Evolutionary conservation across 2,888 invertebrate genomes (phyloP).

Genomic region (Lithophane ornitopus): DNA sequence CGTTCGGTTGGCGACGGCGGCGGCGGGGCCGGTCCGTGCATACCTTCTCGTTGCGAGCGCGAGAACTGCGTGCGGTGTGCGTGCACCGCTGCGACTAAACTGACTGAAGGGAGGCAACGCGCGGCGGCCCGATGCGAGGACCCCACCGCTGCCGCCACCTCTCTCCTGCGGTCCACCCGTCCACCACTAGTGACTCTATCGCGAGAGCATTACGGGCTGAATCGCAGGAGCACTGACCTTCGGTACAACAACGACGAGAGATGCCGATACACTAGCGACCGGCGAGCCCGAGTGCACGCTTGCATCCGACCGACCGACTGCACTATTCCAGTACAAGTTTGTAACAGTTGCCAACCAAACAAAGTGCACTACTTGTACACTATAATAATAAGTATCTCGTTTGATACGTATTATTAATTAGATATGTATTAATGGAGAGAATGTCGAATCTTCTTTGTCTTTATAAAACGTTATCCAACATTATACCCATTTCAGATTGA

Average conservation of each 20-base stretch:
- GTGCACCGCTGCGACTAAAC: conserved; percentile 90
- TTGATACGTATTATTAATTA: conserved; percentile 32
- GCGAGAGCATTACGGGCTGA: conserved; percentile 86
- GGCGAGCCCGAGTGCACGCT: conserved; percentile 75
- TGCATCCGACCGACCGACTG: conserved; percentile 78
- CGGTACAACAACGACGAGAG: conserved; percentile 76
- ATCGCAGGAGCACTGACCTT: conserved; percentile 88
- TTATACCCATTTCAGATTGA: conserved; percentile 12
- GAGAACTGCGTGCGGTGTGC: conserved; percentile 91
- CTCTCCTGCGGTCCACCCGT: conserved; percentile 83
- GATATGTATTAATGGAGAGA: neutral
- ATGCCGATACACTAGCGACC: conserved; percentile 71
- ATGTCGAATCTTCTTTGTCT: conserved; percentile 8
- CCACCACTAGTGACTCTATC: conserved; percentile 86
- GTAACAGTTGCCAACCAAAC: conserved; percentile 64
- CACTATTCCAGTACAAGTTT: conserved; percentile 74
- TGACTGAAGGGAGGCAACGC: conserved; percentile 83
- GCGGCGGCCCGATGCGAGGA: conserved; percentile 80
- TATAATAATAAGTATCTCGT: too few relatives aligned
- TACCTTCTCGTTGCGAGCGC: conserved; percentile 90
- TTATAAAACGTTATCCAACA: conserved; percentile 4
- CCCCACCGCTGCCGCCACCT: conserved; percentile 86
- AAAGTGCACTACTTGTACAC: conserved; percentile 44
- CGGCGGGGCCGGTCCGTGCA: conserved; percentile 75
- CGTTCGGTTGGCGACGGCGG: conserved; percentile 72